Percentiles rank a stretch among this genome's conserved stretches.
Evolutionary conservation across 2,888 invertebrate species (phyloP).

Genomic region (Colostygia pectinataria): DNA sequence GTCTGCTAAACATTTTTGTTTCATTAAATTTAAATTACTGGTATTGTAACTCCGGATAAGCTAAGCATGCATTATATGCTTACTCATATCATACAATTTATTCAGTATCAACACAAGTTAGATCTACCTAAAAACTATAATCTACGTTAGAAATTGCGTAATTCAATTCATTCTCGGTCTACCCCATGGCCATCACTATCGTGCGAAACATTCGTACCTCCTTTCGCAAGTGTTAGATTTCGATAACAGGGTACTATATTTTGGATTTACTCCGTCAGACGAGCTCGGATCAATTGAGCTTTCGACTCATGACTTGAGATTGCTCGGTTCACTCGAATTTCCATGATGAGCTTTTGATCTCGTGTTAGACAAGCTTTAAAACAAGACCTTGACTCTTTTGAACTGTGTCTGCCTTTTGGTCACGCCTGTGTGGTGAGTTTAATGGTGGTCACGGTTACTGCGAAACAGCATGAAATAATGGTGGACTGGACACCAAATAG

Average conservation of each 20-base stretch:
- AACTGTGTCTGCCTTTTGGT: constrained; percentile 31
- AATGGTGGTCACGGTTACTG: constrained; percentile 24
- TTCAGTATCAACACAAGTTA: no score
- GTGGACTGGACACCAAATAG: constrained; percentile 11
- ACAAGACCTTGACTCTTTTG: constrained; percentile 32
- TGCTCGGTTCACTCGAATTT: constrained; percentile 35
- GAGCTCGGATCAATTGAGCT: constrained; percentile 31
- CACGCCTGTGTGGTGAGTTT: constrained; percentile 33
- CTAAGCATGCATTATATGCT: constrained; percentile 2
- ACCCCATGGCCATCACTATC: constrained; percentile 8
- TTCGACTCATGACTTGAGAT: constrained; percentile 36
- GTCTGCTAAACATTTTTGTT: no score
- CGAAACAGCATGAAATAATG: constrained; percentile 16
- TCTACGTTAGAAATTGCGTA: no score
- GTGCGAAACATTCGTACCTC: constrained; percentile 16
- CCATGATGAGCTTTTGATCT: constrained; percentile 53
- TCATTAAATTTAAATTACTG: no score
- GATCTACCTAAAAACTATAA: no score
- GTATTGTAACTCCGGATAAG: background rate
- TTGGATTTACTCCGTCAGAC: constrained; percentile 8
- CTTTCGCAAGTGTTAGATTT: constrained; percentile 18
- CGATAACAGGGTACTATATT: constrained; percentile 15
- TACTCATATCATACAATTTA: constrained; percentile 9
- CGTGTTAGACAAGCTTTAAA: constrained; percentile 26
- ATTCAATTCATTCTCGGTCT: background rate